Evolutionary conservation across 2,888 invertebrate genomes (phyloP).

Genomic region (Hylaea fasciaria): DNA sequence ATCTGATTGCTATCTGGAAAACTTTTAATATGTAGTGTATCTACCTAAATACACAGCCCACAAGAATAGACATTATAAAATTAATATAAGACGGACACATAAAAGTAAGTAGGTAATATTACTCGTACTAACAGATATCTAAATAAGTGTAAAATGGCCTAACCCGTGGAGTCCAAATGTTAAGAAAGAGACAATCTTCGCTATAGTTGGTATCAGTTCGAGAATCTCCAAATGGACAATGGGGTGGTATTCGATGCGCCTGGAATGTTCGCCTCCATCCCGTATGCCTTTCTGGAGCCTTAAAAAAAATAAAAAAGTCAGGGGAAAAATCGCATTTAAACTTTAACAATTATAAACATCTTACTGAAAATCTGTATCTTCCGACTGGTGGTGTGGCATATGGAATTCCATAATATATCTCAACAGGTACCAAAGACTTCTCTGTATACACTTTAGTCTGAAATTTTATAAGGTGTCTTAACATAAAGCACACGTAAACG

Average conservation of each 20-base stretch:
- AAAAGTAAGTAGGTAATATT: too few relatives aligned
- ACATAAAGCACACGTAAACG: too few relatives aligned
- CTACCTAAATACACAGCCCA: background rate
- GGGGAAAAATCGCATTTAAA: background rate
- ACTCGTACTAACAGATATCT: too few relatives aligned
- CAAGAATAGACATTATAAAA: background rate
- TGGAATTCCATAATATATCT: conserved; percentile 91
- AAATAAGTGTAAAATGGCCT: conserved; percentile 1
- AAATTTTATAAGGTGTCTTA: conserved; percentile 41
- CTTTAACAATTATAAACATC: background rate
- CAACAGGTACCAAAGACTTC: conserved; percentile 85
- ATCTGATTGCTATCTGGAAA: conserved; percentile 77
- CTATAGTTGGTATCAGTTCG: conserved; percentile 61
- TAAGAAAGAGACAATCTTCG: conserved; percentile 96
- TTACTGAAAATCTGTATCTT: conserved; percentile 89
- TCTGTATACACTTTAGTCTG: conserved; percentile 89
- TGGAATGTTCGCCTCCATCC: conserved; percentile 89
- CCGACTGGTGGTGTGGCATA: conserved; percentile 92
- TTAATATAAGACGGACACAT: background rate
- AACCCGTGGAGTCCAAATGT: conserved; percentile 94
- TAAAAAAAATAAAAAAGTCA: background rate
- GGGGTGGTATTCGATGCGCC: conserved; percentile 88
- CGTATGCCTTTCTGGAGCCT: conserved; percentile 89
- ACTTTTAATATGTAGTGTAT: conserved; percentile 37
- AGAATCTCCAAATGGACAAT: conserved; percentile 83